Evolutionary conservation across 2,797 vertebrate species (phyloP), one percentile per base, ranked within the genome.

Genomic region (Protonibea diacanthus): DNA sequence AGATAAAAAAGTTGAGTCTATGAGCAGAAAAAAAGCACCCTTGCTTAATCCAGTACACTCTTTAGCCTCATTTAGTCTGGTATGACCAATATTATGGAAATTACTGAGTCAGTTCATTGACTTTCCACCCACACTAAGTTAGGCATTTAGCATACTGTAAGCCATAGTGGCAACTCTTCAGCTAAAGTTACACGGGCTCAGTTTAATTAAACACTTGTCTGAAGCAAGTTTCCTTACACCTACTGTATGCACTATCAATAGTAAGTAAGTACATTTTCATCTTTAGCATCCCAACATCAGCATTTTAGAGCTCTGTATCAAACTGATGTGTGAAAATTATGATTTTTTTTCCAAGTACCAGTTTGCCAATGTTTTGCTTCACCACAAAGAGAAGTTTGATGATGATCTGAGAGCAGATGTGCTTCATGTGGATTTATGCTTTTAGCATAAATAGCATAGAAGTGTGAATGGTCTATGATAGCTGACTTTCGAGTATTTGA

Each of bases 401-500:
- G 17, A 33, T 52, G 25, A 38, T 42, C 2, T 49, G 21, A 4
- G 3, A 2, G 8, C n/a, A 49, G 27, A 47, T 49, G 42, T 42
- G 52, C 38, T 56, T n/a, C 59, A 10, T 29, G 13, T 53, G 47
- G 44, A 72, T 38, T 51, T 44, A 7, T 18, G 23, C 21, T 11
- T 27, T 63, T n/a, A 56, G 11, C 52, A n/a, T n/a, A n/a, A n/a
- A n/a, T n/a, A n/a, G n/a, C n/a, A n/a, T 20, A 5, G 23, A 56
- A 56, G 49, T 44, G 18, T n/a, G 44, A 72, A 44, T 59, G 29
- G 10, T 51, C 57, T 47, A 69, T 67, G 12, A 75, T 45, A 56
- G 68, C 78, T 61, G 71, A 84, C 38, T 69, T 71, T 40, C 13
- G 18, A 64, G 63, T 60, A 72, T 82, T 45, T 27, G 7, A 12